phyloP scores from a whole-genome alignment of 2,113 vertebrate species.

The Mohoua ochrocephala region DNA sequence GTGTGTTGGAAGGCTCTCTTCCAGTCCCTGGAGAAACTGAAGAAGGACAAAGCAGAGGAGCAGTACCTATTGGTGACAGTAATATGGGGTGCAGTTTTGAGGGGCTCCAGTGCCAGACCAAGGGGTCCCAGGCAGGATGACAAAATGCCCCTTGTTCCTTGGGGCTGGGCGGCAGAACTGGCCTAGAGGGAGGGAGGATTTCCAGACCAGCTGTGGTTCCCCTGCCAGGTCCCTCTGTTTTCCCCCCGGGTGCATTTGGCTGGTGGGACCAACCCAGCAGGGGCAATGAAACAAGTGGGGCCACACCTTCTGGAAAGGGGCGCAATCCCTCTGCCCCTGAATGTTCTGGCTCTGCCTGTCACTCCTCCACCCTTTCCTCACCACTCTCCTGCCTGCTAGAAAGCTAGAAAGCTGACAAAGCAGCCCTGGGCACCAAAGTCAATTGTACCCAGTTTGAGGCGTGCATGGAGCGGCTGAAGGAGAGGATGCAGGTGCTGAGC shows the following conservation, averaged over 20 bases:
- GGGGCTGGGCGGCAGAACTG: not conserved
- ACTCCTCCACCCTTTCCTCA: not conserved
- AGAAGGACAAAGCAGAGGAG: not conserved
- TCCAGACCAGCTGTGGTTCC: not conserved
- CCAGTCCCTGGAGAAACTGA: not conserved
- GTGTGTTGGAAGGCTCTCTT: not conserved
- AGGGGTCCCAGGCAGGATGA: not conserved
- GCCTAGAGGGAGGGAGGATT: not conserved
- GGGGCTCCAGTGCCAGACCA: not conserved
- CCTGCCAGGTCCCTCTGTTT: not conserved
- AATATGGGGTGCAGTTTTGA: not conserved
- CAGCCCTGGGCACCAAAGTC: not conserved
- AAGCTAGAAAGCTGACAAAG: not conserved
- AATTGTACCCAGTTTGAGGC: not conserved
- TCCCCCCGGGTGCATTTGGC: not conserved
- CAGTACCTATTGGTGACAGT: not conserved
- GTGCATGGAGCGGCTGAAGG: not conserved
- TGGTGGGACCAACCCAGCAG: not conserved
- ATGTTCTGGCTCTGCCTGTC: not conserved
- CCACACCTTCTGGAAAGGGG: not conserved
- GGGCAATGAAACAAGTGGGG: not conserved
- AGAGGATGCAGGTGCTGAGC: not conserved
- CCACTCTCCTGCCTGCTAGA: not conserved
- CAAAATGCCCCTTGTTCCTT: not conserved
- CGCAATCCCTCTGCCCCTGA: not conserved